Evolutionary conservation across 2,888 invertebrate species (phyloP), one percentile per base, ranked within the genome.

Genomic region (Sarcophaga carnaria): DNA sequence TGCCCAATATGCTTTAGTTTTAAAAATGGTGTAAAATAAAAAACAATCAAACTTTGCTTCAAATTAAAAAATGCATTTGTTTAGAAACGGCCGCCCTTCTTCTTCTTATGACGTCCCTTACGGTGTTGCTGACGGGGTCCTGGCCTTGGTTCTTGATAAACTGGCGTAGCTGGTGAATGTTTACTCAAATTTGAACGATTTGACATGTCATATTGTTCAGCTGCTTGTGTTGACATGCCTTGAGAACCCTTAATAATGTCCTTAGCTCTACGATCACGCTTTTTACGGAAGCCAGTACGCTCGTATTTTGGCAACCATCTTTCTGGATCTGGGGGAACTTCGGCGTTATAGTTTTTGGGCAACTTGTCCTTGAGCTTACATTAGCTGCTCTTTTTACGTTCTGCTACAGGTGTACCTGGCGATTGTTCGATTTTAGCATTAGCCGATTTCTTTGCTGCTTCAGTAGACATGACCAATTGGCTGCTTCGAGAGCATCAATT

Each of bases 291-390:
- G 85, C 98, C 98, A n/a, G 97, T 96, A 84, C 99, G 95, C 93
- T 99, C 99, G 93, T 98, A 97, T 91, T 96, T 96, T 0, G 99
- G 99, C 88, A 99, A 93, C 99, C 99, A 99, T 90, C 99, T 95
- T 93, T 99, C 99, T 74, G 99, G 98, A 94, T 99, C 99, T n/a
- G 98, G 97, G 54, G 95, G 94, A 78, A 95, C 95, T 89, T 96
- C 96, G 0, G 97, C 95, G 93, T 99, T 98, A 82, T 96, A 98
- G 93, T 96, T 97, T 94, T 98, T 98, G 1, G 99, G 99, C 88
- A 99, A 94, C 92, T 96, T 97, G 20, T 96, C 96, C 93, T 97
- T 97, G 89, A 97, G 96, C 91, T 97, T 97, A 88, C 96, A 96
- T 89, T 95, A 96, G 71, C 95, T 95, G 90, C 95, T 95, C 90